Evolutionary conservation across 35 echinoderm and acorn worm species (phyloP), one percentile per base, ranked within the genome.

Genomic region (Acanthaster planci): DNA sequence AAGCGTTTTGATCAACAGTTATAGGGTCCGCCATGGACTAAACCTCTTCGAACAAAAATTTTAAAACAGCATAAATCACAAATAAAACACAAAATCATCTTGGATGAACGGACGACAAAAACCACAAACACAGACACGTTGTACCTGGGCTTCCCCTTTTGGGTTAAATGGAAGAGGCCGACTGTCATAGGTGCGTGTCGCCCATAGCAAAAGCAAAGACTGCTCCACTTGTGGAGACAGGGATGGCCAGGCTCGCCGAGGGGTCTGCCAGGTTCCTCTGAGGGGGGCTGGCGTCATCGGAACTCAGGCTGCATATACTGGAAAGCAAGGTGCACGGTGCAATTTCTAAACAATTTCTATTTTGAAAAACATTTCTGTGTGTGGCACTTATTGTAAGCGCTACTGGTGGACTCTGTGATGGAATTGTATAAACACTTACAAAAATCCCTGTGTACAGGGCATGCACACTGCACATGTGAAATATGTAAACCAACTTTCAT

Each of bases 261-360:
- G 82, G 56, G 16, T 80, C 68, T 36, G 42, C n/a, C n/a, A 89
- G 19, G 64, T 83, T 84, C 37, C 87, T 80, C 50, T 92, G 85
- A 51, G 82, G 92, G 19, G 92, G 92, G 64, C 92, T 94, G 36
- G 92, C 79, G 14, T 94, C 92, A 83, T 94, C 92, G 23, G 92
- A 94, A 78, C 92, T 94, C 44, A 94, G 67, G 52, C 92, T 94
- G 58, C 85, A 94, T 89, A 94, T 86, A 84, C 92, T 94, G 82
- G n/a, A 77, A 0, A 36, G 84, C 83, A 17, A 34, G n/a, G n/a
- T n/a, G n/a, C 59, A 7, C 21, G 5, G 4, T 19, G 26, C 67
- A 15, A 77, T 15, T 16, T 18, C 10, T 77, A 77, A 18, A 32
- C 75, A 77, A 77, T n/a, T n/a, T n/a, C n/a, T n/a, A n/a, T n/a